Base-by-base conservation (phyloP, 2,113 vertebrate species). In the Choloepus hoffmanni region DNA sequence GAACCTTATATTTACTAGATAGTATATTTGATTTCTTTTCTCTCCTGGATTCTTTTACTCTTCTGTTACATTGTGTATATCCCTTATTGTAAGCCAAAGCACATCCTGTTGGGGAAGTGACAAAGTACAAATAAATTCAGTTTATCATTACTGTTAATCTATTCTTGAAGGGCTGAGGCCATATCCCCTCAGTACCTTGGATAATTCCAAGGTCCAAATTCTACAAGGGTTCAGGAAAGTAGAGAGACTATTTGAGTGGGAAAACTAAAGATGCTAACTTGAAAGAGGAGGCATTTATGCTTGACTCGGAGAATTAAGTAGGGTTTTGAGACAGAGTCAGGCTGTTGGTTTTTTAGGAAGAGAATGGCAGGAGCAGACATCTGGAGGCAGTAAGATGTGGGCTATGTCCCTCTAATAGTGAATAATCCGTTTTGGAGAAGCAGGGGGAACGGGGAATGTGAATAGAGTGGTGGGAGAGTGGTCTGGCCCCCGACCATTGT, bases 91-190 rank as follows among this genome's bases (percentile, higher is more conserved):
- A 88, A 97, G 65, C 74, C 48, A 50, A 12, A 53, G 48, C n/a
- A 73, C 8, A 74, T 93, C 30, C 48, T 93, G 8, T 60, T 85
- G 67, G 72, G 50, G 50, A 84, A 87, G 30, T 88, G 36, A 78
- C 60, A 82, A 73, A 19, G 19, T 85, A 73, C n/a, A 86, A 68
- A 73, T 85, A 73, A 60, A 92, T 96, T 95, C 4, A 85, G 43
- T 93, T 72, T 93, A 85, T 95, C 84, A 48, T 73, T 83, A 83
- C 40, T 13, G 33, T 65, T 81, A 85, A 96, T 85, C 62, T 89
- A 68, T 83, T 96, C 55, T 16, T 4, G 65, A 55, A 84, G 16
- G 67, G 12, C 74, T 40, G 79, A 96, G 53, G 72, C 28, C 19
- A 6, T 73, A 33, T 65, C 45, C 36, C 16, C 40, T 90, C 13